phyloP scores from a whole-genome alignment of 2,113 vertebrate genomes.

The Neopipo cinnamomea region DNA sequence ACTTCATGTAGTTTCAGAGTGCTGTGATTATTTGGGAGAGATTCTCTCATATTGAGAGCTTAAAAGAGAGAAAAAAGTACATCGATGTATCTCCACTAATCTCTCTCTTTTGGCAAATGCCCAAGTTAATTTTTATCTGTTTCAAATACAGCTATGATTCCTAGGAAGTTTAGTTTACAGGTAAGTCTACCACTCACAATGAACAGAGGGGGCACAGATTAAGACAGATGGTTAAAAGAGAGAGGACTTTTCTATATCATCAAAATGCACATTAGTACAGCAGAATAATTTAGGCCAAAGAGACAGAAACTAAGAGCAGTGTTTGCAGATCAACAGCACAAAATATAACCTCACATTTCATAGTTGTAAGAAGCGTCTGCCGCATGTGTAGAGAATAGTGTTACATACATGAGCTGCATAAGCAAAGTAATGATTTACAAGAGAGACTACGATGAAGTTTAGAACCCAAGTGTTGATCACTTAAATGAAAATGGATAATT shows the following conservation, averaged over 20 bases:
- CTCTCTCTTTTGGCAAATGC: background rate
- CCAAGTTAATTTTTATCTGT: background rate
- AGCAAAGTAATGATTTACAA: background rate
- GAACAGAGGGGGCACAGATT: background rate
- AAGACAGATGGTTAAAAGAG: background rate
- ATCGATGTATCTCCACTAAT: background rate
- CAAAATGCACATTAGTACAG: background rate
- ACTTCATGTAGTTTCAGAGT: background rate
- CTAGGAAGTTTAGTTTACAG: background rate
- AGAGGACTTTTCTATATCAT: background rate
- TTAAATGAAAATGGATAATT: background rate
- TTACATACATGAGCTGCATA: background rate
- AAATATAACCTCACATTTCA: background rate
- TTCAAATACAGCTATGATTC: background rate
- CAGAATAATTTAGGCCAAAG: background rate
- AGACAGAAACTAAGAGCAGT: background rate
- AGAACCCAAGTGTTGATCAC: background rate
- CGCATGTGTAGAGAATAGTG: background rate
- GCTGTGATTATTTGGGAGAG: background rate
- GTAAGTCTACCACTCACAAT: background rate
- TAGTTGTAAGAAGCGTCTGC: fast-evolving
- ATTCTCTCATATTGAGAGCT: background rate
- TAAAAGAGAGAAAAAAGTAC: background rate
- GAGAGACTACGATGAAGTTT: background rate
- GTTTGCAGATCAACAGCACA: background rate